Evolutionary conservation across 2,113 vertebrate species (phyloP), one percentile per base, ranked within the genome.

Genomic region (Elachura formosa): DNA sequence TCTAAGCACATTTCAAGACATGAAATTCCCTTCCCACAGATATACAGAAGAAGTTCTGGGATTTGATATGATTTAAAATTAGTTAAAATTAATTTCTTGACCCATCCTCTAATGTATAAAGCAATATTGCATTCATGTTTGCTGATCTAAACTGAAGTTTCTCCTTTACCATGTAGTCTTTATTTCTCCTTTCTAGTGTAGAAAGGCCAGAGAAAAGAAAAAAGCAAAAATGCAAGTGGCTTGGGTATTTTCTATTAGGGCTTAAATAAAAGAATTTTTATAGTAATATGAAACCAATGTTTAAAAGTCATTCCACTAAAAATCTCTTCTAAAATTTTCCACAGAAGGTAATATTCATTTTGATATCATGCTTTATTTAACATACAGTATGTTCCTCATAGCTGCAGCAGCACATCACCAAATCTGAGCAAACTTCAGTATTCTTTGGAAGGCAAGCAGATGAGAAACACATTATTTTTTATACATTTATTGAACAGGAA

Each of bases 121-220:
- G 25, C 22, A 63, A 67, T 46, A 81, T 23, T 63, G 7, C 16
- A 31, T 56, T 87, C 22, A 46, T 4, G 1, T 74, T 75, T 72
- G 31, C 34, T 45, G 12, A 64, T 52, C 17, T 52, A 67, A 90
- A 58, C 20, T 36, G 45, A 56, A 59, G 48, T 25, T 63, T 71
- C n/a, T 75, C 25, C 66, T n/a, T 87, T 46, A 71, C 3, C 3
- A 17, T 45, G 8, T 26, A 64, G 21, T 29, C 46, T 86, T 80
- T 69, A 29, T 49, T 86, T 80, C 41, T 63, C 36, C 17, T 84
- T 67, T 71, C 33, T 68, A 31, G 22, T 19, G 14, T 43, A 80
- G 51, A 84, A 89, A 94, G 10, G 5, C 9, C n/a, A 75, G 43
- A 84, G 80, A 67, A 81, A 91, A 89, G 11, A 51, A 80, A 84